Conservation (phyloP, 2,888 invertebrate genomes). For the Myopa tessellatipennis region DNA sequence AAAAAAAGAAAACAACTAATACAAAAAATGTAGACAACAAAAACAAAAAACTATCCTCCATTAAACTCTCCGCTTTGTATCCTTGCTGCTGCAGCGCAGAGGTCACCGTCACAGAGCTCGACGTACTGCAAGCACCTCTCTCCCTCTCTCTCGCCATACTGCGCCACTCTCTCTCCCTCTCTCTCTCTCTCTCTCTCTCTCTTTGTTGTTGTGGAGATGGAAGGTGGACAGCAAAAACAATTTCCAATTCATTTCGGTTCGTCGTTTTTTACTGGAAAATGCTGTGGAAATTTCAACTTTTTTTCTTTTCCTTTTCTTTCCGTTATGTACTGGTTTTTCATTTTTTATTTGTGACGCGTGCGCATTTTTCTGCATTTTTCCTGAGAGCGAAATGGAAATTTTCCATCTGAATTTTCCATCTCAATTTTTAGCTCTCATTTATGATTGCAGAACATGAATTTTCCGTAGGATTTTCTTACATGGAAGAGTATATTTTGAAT, state of each 20-base stretch:
- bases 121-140: too few species aligned
- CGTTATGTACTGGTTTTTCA: background rate
- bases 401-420: background rate
- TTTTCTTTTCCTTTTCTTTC: background rate
- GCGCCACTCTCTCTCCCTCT: too few species aligned
- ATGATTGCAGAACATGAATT: background rate
- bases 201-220: slow-evolving; percentile 3
- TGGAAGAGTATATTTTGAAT: background rate
- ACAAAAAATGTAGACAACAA: background rate
- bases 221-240: background rate
- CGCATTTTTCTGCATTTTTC: slow-evolving; percentile 28
- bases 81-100: slow-evolving; percentile 35
- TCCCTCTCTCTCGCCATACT: too few species aligned
- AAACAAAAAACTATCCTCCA: background rate
- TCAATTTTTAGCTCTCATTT: background rate
- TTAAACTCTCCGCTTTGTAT: background rate
- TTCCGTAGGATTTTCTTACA: background rate
- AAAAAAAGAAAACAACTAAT: slow-evolving; percentile 6
- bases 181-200: too few species aligned
- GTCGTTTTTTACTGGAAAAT: slow-evolving; percentile 32
- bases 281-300: slow-evolving; percentile 35
- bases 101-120: slow-evolving; percentile 24
- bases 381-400: slow-evolving; percentile 22
- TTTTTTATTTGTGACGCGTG: slow-evolving; percentile 35
- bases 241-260: background rate